These are phyloP conservation scores for Piaya cayana DNA, from an alignment of 2,113 vertebrate genomes.

Conservation along the genomic window DNA sequence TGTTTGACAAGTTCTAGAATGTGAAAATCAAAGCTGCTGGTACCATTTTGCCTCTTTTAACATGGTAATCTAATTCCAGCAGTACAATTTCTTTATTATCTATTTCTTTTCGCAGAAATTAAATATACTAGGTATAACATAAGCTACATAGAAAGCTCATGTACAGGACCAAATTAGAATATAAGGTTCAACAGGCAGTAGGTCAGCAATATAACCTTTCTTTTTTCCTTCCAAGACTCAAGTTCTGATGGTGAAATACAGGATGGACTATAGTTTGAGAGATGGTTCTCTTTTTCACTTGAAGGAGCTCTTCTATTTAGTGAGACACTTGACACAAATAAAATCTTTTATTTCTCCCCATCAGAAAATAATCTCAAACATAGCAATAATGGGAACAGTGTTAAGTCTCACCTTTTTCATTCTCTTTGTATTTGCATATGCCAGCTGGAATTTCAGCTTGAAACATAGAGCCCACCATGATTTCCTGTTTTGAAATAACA, in stretches of 20 bases:
- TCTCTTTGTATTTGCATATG: constrained; percentile 91
- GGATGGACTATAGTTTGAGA: neutral
- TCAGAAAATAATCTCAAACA: neutral
- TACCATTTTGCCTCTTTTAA: neutral
- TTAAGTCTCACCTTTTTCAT: constrained; percentile 87
- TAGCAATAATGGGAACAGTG: neutral
- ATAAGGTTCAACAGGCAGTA: neutral
- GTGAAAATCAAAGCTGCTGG: neutral
- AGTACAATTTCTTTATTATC: neutral
- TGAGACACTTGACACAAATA: neutral
- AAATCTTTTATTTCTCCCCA: neutral
- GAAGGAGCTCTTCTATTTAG: neutral
- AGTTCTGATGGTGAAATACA: neutral
- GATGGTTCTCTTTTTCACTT: neutral
- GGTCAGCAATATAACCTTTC: neutral
- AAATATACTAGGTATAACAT: accelerated
- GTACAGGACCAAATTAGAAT: neutral
- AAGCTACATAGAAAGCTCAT: neutral
- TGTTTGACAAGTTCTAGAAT: neutral
- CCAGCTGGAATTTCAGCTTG: constrained; percentile 96
- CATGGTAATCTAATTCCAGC: neutral
- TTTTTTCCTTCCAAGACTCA: neutral
- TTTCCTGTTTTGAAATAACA: constrained; percentile 83
- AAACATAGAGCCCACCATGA: constrained; percentile 99
- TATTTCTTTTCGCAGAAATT: neutral